Percentiles rank a stretch among this genome's conserved stretches.
These are phyloP conservation scores for Gymnoscopelus braueri DNA, from an alignment of 2,797 vertebrate species.

Conservation along the genomic window DNA sequence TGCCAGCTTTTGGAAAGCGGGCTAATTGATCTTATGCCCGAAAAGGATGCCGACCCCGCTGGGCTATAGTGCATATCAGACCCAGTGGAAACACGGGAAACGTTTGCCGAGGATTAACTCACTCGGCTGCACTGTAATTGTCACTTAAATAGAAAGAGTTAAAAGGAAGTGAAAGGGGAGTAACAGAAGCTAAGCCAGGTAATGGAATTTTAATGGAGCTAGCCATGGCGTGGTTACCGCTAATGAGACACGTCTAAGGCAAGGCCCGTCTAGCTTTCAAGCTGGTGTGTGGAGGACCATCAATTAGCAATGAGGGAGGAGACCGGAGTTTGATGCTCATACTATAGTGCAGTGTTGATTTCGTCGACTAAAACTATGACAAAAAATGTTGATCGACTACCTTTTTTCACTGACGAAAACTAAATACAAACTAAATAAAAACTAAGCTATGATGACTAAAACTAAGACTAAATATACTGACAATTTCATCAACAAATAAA, in stretches of 20 bases:
- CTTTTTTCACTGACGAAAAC: no score
- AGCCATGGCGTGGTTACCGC: conserved; percentile 51
- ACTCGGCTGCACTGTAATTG: conserved; percentile 28
- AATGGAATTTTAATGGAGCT: conserved; percentile 70
- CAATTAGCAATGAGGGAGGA: conserved; percentile 71
- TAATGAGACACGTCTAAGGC: conserved; percentile 64
- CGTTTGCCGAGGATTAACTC: conserved; percentile 1
- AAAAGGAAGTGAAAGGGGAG: conserved; percentile 39
- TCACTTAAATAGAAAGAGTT: conserved; percentile 48
- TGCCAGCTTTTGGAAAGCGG: no score
- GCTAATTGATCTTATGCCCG: no score
- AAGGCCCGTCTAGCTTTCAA: conserved; percentile 58
- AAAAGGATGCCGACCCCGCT: no score
- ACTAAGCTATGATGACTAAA: no score
- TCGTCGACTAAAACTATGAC: no score
- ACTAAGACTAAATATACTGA: no score
- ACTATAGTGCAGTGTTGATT: conserved; percentile 50
- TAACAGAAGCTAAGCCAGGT: conserved; percentile 52
- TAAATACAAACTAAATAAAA: no score
- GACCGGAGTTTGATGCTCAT: conserved; percentile 65
- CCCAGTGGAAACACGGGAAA: neutral
- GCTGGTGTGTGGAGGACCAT: conserved; percentile 56
- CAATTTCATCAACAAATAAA: no score
- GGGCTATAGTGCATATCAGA: neutral
- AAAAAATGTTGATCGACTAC: no score